A percentile compares a stretch with the other conserved stretches of the same genome.
phyloP scores from a whole-genome alignment of 92 coral and sea anemone species.

The Plumapathes pennacea region DNA sequence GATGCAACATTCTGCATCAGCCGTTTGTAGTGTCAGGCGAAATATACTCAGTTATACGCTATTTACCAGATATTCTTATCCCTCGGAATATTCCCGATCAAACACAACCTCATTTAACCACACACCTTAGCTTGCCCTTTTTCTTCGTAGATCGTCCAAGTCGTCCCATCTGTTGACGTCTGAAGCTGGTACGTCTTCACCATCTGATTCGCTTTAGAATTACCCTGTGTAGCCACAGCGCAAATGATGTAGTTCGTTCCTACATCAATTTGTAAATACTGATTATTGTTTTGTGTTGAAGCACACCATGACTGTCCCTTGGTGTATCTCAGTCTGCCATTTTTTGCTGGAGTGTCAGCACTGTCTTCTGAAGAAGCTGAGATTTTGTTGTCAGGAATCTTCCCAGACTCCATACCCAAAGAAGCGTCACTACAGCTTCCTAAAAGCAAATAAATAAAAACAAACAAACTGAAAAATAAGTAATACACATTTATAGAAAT shows the following conservation, averaged over 20 bases:
- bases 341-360: constrained; percentile 15
- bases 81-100: too few species aligned
- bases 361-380: constrained; percentile 11
- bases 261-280: constrained; percentile 32
- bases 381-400: constrained; percentile 6
- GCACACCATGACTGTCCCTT: constrained; percentile 38
- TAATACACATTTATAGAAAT: too few species aligned
- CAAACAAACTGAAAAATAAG: too few species aligned
- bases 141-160: constrained; percentile 11
- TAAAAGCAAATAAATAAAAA: too few species aligned
- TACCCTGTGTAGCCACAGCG: constrained; percentile 43
- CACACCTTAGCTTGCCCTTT: constrained; percentile 1
- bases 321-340: constrained; percentile 12
- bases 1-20: too few species aligned
- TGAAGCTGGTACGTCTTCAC: constrained; percentile 10
- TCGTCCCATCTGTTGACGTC: neutral
- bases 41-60: too few species aligned
- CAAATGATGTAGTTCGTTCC: constrained; percentile 19
- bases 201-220: constrained; percentile 24
- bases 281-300: neutral
- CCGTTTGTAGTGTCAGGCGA: too few species aligned
- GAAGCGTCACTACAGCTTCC: constrained; percentile 19
- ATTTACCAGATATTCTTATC: too few species aligned
- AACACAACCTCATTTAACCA: too few species aligned
- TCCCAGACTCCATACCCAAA: constrained; percentile 5